phyloP scores from a whole-genome alignment of 2,797 vertebrate species.

The Sarcoramphus papa region DNA sequence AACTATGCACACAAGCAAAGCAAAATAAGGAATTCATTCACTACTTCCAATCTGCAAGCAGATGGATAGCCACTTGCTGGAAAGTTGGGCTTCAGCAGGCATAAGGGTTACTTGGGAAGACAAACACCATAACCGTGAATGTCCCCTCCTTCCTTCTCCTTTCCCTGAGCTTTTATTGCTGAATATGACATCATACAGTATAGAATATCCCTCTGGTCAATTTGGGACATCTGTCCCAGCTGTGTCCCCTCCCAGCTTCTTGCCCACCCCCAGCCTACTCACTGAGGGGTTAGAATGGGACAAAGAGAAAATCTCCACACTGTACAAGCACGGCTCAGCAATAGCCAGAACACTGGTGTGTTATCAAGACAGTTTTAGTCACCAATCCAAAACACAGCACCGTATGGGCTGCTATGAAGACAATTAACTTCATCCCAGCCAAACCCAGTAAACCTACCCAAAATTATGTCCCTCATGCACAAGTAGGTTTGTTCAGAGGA shows the following conservation, averaged over 20 bases:
- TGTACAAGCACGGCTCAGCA: background rate
- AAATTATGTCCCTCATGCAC: background rate
- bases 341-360: background rate
- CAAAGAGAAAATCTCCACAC: background rate
- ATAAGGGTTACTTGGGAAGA: background rate
- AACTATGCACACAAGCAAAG: background rate
- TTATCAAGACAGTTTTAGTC: background rate
- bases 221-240: background rate
- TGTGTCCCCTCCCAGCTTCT: background rate
- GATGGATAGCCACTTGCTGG: background rate
- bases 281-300: background rate
- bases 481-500: background rate
- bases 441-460: background rate
- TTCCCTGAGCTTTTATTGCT: background rate
- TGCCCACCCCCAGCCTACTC: background rate
- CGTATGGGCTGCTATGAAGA: background rate
- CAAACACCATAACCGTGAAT: background rate
- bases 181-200: background rate
- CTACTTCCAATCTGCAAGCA: background rate
- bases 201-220: background rate
- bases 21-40: background rate
- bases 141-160: background rate
- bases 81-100: background rate
- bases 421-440: background rate
- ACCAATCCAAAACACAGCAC: background rate